Percentiles rank a stretch among this genome's conserved stretches.
Conservation (phyloP, 2,113 vertebrate genomes). For the Ammodytes marinus region DNA sequence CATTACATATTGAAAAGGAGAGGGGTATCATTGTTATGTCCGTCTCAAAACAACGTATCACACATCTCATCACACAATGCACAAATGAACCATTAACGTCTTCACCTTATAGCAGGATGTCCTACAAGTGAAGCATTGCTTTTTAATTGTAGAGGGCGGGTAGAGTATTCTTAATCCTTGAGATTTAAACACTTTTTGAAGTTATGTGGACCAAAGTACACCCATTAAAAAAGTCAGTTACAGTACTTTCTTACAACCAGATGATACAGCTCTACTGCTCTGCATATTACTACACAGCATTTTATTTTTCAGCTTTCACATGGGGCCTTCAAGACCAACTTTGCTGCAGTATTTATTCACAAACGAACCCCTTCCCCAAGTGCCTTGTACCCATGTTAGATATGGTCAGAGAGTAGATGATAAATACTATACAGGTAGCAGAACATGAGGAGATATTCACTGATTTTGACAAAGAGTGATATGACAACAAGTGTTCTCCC, state of each 20-base stretch:
- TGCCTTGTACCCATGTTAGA: background rate
- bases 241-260: background rate
- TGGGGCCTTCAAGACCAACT: background rate
- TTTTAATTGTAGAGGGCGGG: background rate
- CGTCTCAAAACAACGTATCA: too few species aligned
- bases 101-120: background rate
- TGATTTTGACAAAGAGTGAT: too few species aligned
- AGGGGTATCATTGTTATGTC: too few species aligned
- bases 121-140: background rate
- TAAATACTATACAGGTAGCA: background rate
- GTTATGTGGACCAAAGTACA: conserved; percentile 17
- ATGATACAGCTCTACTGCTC: background rate
- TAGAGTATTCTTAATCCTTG: background rate
- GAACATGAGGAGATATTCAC: too few species aligned
- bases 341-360: background rate
- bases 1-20: background rate
- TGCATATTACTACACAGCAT: background rate
- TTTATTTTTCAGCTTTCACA: background rate
- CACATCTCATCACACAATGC: background rate
- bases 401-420: background rate
- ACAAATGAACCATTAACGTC: too few species aligned
- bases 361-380: background rate
- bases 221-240: background rate
- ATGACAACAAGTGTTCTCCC: too few species aligned
- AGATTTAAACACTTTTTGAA: too few species aligned